Evolutionary conservation across 2,797 vertebrate genomes (phyloP), one percentile per base, ranked within the genome.

Genomic region (Ibycter americanus): DNA sequence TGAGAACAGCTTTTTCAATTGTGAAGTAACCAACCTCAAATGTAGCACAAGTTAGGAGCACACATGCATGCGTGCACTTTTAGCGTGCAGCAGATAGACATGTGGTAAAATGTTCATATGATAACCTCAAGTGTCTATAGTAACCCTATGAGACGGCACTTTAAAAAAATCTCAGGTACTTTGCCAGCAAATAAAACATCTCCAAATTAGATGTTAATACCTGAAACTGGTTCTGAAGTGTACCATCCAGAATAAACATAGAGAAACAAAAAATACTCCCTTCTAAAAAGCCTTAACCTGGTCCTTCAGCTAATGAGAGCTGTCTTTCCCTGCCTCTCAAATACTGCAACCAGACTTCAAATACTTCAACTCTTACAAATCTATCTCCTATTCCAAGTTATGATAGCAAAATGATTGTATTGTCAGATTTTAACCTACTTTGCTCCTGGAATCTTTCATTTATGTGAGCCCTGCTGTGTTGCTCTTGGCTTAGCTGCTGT

Each of bases 401-500:
- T 40, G 78, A 87, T 6, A 67, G 22, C 20, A 72, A 93, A 67
- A 9, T 54, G 11, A 73, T 62, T 54, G 51, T 8, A 91, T 77
- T 51, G 25, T 84, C 16, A 83, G 71, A 88, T 70, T 89, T 94
- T 29, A 78, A 98, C 98, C 66, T 98, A 98, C 98, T 97, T 97
- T 98, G 98, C 96, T 98, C 98, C 61, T 91, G 96, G 58, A 97
- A 92, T 96, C 98, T 98, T 95, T 97, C 97, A 79, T 97, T 98
- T 88, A 99, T 99, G 91, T 99, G 99, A 62, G 99, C 99, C 89
- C 98, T 98, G 95, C 95, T 99, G 95, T 99, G 99, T 90, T 99
- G 99, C 97, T 99, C 99, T 96, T 99, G 98, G 95, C 99, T 99
- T 73, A 99, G 98, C 96, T 99, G 99, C 97, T 99, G 98, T 63